Evolutionary conservation across 2,113 vertebrate genomes (phyloP).

Genomic region (Mastomys coucha): DNA sequence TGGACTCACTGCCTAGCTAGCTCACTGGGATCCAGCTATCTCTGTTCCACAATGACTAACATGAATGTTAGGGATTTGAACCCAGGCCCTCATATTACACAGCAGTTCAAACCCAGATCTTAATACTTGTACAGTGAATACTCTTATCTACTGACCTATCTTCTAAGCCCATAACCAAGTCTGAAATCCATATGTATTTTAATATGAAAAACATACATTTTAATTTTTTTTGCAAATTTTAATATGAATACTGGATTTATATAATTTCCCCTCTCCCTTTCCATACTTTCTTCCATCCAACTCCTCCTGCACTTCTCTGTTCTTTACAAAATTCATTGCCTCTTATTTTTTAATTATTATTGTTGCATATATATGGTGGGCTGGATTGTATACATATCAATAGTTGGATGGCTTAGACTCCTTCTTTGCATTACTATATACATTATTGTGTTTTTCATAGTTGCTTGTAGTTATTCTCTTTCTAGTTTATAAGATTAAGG

Average conservation of each 20-base stretch:
- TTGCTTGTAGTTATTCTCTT: not conserved
- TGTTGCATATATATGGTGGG: not conserved
- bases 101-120: not conserved
- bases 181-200: too few relatives aligned
- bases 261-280: not conserved
- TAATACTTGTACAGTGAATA: not conserved
- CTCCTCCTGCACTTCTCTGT: too few relatives aligned
- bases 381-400: not conserved
- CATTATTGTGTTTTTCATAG: not conserved
- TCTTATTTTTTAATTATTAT: not conserved
- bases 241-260: not conserved
- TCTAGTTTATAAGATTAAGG: slow-evolving; percentile 4
- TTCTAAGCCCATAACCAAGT: not conserved
- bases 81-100: too few relatives aligned
- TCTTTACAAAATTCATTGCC: not conserved
- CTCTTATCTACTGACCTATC: not conserved
- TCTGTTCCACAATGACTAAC: not conserved
- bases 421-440: not conserved
- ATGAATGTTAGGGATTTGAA: not conserved
- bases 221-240: not conserved
- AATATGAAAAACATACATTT: not conserved
- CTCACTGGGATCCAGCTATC: not conserved
- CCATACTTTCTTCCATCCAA: not conserved
- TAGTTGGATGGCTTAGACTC: not conserved
- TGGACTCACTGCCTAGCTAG: not conserved